Evolutionary conservation across 1,140 invertebrate species (phyloP), one percentile per base, ranked within the genome.

Genomic region (Dinothrombium tinctorium): DNA sequence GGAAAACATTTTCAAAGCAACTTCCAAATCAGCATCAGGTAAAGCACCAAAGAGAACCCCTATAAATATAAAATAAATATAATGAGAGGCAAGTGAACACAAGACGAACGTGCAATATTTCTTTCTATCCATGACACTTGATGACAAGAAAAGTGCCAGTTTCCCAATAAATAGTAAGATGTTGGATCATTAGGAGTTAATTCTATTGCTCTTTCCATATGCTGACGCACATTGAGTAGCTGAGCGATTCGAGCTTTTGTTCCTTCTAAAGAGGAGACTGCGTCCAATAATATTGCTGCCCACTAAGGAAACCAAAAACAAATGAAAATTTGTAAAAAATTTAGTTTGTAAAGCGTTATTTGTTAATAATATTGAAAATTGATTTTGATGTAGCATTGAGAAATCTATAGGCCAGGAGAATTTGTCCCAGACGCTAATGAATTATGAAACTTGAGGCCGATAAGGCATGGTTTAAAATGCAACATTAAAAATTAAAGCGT

Each of bases 131-230:
- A 45, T 8, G 43, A 42, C 14, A 45, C 40, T 17, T 43, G n/a
- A 12, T 46, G 20, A 21, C 38, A 41, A 4, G 39, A 43, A 35
- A 25, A 45, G 17, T 45, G 38, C 43, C 43, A 45, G 25, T 45
- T 39, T 2, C 38, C 43, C n/a, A 45, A 22, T 21, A 45, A 26
- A 21, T 45, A 45, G 21, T 41, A 24, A 21, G 28, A n/a, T 4
- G 43, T 45, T 19, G 38, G 38, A 15, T 45, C 43, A 9, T 36
- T 37, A 6, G 43, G 43, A 22, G 33, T 23, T 22, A 20, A 41
- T 41, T 41, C n/a, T 9, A 45, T 45, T n/a, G 43, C 43, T 33
- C 36, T 37, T 35, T 45, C 38, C 43, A 45, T 45, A 19, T 41
- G 39, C 7, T 35, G 9, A 11, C 28, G 22, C 6, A 45, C 23